A percentile compares a stretch with the other conserved stretches of the same genome.
Evolutionary conservation across 2,888 invertebrate species (phyloP).

Genomic region (Leucania comma): DNA sequence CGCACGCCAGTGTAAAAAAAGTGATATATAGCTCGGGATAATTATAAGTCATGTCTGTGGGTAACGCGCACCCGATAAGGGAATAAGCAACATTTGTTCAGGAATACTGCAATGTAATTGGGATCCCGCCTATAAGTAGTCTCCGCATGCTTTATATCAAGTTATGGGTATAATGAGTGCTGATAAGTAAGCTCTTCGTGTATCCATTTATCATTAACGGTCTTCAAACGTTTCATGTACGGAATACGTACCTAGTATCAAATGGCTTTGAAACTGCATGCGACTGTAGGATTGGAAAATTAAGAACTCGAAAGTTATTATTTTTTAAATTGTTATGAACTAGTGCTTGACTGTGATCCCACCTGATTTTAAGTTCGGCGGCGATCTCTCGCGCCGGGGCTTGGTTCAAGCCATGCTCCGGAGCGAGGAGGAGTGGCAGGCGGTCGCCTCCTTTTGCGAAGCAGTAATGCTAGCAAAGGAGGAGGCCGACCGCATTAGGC

Average conservation of each 20-base stretch:
- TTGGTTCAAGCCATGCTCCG: too few relatives aligned
- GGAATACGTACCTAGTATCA: constrained; percentile 34
- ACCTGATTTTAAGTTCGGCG: too few relatives aligned
- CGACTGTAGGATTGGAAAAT: constrained; percentile 20
- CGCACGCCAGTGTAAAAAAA: constrained; percentile 70
- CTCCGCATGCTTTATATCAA: constrained; percentile 51
- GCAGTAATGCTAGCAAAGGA: too few relatives aligned
- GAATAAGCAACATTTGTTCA: constrained; percentile 63
- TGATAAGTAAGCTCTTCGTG: constrained; percentile 49
- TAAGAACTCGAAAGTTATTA: constrained; percentile 1
- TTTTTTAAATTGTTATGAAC: too few relatives aligned
- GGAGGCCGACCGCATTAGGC: too few relatives aligned
- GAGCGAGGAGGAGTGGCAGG: too few relatives aligned
- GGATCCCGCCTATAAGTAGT: constrained; percentile 46
- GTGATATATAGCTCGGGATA: constrained; percentile 74
- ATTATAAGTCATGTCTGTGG: constrained; percentile 73
- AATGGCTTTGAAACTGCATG: constrained; percentile 17
- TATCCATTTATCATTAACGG: constrained; percentile 57
- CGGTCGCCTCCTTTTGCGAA: too few relatives aligned
- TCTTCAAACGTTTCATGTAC: constrained; percentile 34
- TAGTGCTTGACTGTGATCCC: too few relatives aligned
- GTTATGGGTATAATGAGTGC: constrained; percentile 61
- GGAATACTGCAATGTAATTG: constrained; percentile 63
- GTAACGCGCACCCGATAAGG: constrained; percentile 63
- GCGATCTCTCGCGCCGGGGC: too few relatives aligned